Evolutionary conservation across 2,113 vertebrate genomes (phyloP), one percentile per base, ranked within the genome.

Genomic region (Odontesthes bonariensis): DNA sequence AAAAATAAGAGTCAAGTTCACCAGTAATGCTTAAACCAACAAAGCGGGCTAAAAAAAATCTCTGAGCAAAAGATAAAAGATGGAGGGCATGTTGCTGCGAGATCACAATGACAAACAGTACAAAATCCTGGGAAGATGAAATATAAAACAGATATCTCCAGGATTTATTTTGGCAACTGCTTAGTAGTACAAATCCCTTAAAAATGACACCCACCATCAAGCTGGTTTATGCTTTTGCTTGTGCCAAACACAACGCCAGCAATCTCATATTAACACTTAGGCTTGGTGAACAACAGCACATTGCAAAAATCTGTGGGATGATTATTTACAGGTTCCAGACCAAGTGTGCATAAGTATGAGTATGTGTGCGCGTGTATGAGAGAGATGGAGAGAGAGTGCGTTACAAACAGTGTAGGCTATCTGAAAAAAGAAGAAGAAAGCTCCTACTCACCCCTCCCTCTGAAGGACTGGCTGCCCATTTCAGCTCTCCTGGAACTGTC

Each of bases 361-460:
- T 44, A 55, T 52, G 58, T 57, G 67, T 69, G 54, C 54, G 58
- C 42, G 72, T 81, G 67, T 57, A 67, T 22, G 64, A 57, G 64
- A 32, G 27, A 53, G 33, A 55, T 69, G 86, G 78, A 64, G 77
- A 88, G 74, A 84, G 79, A 86, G 64, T 80, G 84, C 54, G 79
- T 88, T 92, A 81, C 86, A 86, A 87, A 88, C 81, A 69, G 77
- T 69, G 63, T 81, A n/a, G n/a, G n/a, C n/a, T n/a, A 69, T 87
- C 65, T 80, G 72, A 52, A 56, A 32, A 65, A 60, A 72, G 57
- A 44, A 46, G 38, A 33, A 54, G 17, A 52, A 58, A 75, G 73
- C 66, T 85, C 77, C 82, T 87, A 98, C 97, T 98, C 95, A 98
- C 97, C 96, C 97, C 97, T 96, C 96, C 97, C 95, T 99, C 97